Base-by-base conservation (phyloP, 1,140 invertebrate species). In the Philotrypesis tridentata region DNA sequence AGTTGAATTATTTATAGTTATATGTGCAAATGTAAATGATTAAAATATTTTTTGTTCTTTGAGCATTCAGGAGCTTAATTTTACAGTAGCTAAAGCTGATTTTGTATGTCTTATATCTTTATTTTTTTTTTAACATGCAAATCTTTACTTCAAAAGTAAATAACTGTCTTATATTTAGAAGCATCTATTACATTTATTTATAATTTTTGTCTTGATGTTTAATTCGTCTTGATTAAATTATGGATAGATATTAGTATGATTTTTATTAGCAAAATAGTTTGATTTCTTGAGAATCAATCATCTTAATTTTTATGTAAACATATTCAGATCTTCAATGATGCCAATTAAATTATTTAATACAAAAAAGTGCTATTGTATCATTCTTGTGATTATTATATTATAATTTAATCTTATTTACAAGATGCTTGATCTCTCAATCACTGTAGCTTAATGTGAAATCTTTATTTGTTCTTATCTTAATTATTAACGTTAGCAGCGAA, bases 381-480 rank as follows among this genome's bases (percentile, higher is more conserved):
- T 40, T 33, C 25, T 33, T 33, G 33, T 33, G 11, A 61, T 74
- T 61, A 17, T 29, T 12, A 74, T 60, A 2, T 63, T 29, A 31
- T 17, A 43, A 29, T 77, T 67, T 37, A 5, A 68, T 8, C 14
- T 77, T 40, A 11, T 67, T 70, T 48, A 7, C 21, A 11, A 68
- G 55, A 21, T 78, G 65, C 23, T 78, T 68, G 73, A 33, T n/a
- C 61, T 76, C 29, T 71, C 55, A 82, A 61, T 71, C 21, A 33
- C 67, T 40, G 31, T 82, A 61, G 73, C 48, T 82, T 77, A 31
- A 82, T 77, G 65, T 77, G 48, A 76, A 76, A 71, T 71, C 73
- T 70, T 81, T 71, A 27, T 75, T 75, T 76, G 23, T 40, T 61
- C 37, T 81, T 81, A 65, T 55, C 21, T 55, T 75, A 75, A 74